These are phyloP conservation scores for Distichodus sexfasciatus DNA, from an alignment of 2,797 vertebrate species.

Conservation along the genomic window DNA sequence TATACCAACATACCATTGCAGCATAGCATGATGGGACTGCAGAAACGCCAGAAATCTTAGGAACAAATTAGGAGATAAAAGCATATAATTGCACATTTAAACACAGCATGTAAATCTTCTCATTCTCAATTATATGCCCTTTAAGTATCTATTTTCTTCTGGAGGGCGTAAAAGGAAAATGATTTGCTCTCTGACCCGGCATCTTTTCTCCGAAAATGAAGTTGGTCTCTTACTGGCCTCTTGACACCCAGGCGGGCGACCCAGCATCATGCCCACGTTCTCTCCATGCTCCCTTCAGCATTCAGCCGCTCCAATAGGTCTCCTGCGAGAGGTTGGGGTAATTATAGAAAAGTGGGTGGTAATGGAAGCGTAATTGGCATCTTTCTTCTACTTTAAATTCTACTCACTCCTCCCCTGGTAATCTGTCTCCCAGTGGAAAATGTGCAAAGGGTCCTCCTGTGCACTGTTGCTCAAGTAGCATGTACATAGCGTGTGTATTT, in stretches of 20 bases:
- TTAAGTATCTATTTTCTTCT: background rate
- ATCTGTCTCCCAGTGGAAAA: background rate
- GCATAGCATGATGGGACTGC: too few relatives aligned
- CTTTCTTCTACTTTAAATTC: slow-evolving; percentile 39
- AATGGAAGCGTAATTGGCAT: slow-evolving; percentile 52
- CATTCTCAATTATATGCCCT: too few relatives aligned
- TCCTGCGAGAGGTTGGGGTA: slow-evolving; percentile 3
- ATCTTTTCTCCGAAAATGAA: too few relatives aligned
- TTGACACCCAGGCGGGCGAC: slow-evolving; percentile 11
- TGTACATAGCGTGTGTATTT: too few relatives aligned
- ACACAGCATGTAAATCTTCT: too few relatives aligned
- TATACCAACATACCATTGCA: too few relatives aligned
- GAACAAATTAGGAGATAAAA: too few relatives aligned
- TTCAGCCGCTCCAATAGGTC: slow-evolving; percentile 19
- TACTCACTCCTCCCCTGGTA: slow-evolving; percentile 16
- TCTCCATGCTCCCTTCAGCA: slow-evolving; percentile 16
- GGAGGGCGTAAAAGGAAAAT: too few relatives aligned
- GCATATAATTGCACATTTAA: too few relatives aligned
- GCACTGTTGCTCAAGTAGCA: too few relatives aligned
- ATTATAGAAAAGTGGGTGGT: slow-evolving; percentile 43
- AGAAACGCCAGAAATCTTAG: too few relatives aligned
- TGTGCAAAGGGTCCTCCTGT: background rate
- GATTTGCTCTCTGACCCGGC: too few relatives aligned
- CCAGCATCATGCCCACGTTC: slow-evolving; percentile 15
- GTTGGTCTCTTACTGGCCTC: slow-evolving; percentile 11